Evolutionary conservation across 2,113 vertebrate genomes (phyloP), one percentile per base, ranked within the genome.

Genomic region (Epinephelus moara): DNA sequence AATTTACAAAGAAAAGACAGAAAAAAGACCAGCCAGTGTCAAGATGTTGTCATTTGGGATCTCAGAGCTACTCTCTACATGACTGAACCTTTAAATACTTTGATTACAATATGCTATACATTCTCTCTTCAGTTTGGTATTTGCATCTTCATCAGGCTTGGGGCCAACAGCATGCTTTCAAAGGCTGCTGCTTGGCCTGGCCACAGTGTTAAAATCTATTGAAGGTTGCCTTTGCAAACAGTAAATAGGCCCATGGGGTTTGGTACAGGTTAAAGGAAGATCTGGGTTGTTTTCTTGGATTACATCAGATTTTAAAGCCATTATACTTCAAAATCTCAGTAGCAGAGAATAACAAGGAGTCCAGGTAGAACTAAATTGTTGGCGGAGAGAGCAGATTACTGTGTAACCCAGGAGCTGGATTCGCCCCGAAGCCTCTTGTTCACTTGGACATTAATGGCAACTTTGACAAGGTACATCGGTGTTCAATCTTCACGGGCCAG

Each of bases 81-180:
- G 27, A 30, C 42, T 47, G 9, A 45, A 47, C 59, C 19, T 55
- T 80, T 23, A 62, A 27, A 40, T 49, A n/a, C 17, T 7, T 50
- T 17, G 27, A 78, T 53, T 18, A 60, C 6, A 69, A 60, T 59
- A n/a, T 7, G 13, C 33, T 47, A 0, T 3, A 18, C 57, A 27
- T 45, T 70, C 11, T 62, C 25, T 49, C 25, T 61, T 19, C n/a
- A 18, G 68, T 56, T 40, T 30, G 63, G 23, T 25, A n/a, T 82
- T 30, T 76, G 66, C 30, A 30, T 63, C 25, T 67, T 68, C 52
- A 55, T 30, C 27, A 61, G 64, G 74, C 57, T 75, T 57, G 30
- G 52, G 84, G 80, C 86, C 72, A 85, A 87, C 91, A 75, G 60
- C 80, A 63, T 59, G 73, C 70, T 83, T 92, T 91, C 77, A 89